Base-by-base conservation (phyloP, 2,113 vertebrate genomes). In the Lipophrys pholis region DNA sequence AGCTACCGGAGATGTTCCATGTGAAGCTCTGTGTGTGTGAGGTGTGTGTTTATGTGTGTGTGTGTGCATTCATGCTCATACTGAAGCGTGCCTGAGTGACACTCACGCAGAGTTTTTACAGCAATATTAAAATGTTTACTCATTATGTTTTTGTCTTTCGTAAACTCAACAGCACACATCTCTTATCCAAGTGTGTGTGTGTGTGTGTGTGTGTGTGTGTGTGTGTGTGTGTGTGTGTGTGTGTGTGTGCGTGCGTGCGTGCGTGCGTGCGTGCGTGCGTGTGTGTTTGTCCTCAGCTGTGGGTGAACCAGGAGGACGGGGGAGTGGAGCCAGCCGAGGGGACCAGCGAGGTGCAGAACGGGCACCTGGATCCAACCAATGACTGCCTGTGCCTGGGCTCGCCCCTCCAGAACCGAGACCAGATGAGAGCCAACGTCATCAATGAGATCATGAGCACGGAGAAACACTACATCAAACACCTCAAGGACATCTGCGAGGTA, bases 391-490 rank as follows among this genome's bases (percentile, higher is more conserved):
- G 97, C 85, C 93, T 99, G 72, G 96, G 97, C 88, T 95, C 97
- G 60, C 95, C 96, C 42, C 93, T 96, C 16, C 97, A 99, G 93
- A 99, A 99, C 94, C 94, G 98, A 16, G 97, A 99, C 93, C 98
- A 99, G 93, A 99, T 99, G 97, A 96, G 98, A 88, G 97, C 98
- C 73, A 99, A 99, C 14, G 98, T 99, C 93, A 99, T 99, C 93
- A 98, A 99, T 69, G 98, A 99, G 91, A 99, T 99, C 88, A 99
- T 99, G 97, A 99, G 97, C 94, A 99, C 98, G 12, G 98, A 99
- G 89, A 95, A 97, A 81, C 97, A 99, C 92, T 99, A 99, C 89
- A 99, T 99, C 92, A 99, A 99, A 88, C 97, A 99, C 89, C 96
- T 99, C 87, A 99, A 98, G 92, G 97, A 99, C 90, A 99, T 99